Base-by-base conservation (phyloP, 1,140 invertebrate species). In the Ostrea edulis region DNA sequence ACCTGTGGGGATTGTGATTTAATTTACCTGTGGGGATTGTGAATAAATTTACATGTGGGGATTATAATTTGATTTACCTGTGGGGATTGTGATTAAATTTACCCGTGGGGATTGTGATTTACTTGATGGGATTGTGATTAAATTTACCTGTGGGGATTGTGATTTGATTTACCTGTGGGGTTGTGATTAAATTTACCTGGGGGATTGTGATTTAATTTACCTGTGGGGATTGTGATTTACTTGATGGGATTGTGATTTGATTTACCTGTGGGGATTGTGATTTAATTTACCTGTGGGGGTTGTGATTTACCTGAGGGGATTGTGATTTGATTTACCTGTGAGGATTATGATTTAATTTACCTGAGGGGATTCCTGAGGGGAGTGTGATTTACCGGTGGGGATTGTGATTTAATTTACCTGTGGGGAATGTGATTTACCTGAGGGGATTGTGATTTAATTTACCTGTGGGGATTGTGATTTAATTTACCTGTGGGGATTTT, bases 21-120 rank as follows among this genome's bases (percentile, higher is more conserved):
- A 44, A 44, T 44, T n/a, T 87, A 91, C 90, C 90, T 90, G 86
- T 81, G 87, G 83, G 25, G 87, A 89, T 88, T 52, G 35, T n/a
- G n/a, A n/a, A n/a, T n/a, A n/a, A n/a, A n/a, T n/a, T n/a, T n/a
- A n/a, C n/a, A n/a, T n/a, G n/a, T n/a, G n/a, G n/a, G n/a, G n/a
- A n/a, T n/a, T n/a, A n/a, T n/a, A n/a, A 44, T 44, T 44, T 44
- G 5, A 44, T 44, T n/a, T 87, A 91, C 90, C 90, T 90, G 86
- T 81, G 87, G 83, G 25, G 87, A 89, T 88, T 52, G n/a, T n/a
- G 35, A 44, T 44, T 44, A 2, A 44, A 44, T 44, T n/a, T 87
- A 91, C 90, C 90, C 90, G 86, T 81, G 87, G 83, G 25, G 87
- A 89, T 88, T 52, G n/a, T n/a, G n/a, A n/a, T n/a, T n/a, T n/a